These are phyloP conservation scores for Habrosyne pyritoides DNA, from an alignment of 2,888 invertebrate genomes.

Conservation along the genomic window DNA sequence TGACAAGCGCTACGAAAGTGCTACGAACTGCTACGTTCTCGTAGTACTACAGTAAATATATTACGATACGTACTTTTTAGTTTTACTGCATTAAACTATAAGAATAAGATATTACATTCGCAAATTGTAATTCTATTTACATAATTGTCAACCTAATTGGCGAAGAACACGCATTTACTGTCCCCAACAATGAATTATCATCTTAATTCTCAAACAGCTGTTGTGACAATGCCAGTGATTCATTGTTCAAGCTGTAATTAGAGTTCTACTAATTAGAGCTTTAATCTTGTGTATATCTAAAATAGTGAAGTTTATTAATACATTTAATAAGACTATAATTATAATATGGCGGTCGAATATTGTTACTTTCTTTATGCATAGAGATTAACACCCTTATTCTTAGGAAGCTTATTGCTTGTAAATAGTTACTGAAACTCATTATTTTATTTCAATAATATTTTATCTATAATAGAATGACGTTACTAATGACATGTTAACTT, in stretches of 20 bases:
- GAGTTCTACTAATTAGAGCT: background rate
- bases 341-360: no score
- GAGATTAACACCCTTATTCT: no score
- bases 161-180: background rate
- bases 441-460: no score
- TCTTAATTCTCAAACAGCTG: background rate
- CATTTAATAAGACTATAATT: background rate
- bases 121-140: background rate
- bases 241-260: constrained; percentile 1
- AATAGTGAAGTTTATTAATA: background rate
- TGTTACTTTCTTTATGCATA: no score
- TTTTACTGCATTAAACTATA: background rate
- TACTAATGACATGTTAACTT: no score
- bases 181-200: constrained; percentile 8
- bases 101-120: no score
- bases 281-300: background rate
- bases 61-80: background rate
- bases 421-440: no score
- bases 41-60: background rate
- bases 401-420: no score
- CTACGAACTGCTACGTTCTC: background rate
- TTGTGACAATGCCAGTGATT: constrained; percentile 6
- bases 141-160: background rate
- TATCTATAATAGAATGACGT: no score
- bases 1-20: background rate